Conservation (phyloP, 1,140 invertebrate genomes). For the Trachymyrmex cornetzi region DNA sequence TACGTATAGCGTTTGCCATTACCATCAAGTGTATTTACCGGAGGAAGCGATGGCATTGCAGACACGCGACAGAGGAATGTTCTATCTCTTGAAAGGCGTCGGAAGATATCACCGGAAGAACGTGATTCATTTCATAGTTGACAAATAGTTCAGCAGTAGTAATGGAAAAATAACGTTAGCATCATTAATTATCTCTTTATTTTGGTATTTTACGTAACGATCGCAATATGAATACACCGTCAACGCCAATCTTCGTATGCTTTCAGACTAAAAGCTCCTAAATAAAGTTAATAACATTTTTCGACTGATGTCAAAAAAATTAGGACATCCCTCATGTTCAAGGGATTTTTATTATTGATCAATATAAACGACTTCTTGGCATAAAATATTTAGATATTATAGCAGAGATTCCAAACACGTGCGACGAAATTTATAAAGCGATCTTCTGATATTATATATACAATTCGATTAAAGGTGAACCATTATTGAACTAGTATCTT, state of each 20-base stretch:
- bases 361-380: not conserved
- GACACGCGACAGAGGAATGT: not conserved
- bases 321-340: not conserved
- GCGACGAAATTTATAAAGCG: constrained; percentile 9
- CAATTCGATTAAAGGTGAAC: constrained; percentile 13
- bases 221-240: not conserved
- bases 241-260: not conserved
- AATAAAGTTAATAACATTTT: constrained; percentile 23
- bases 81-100: not conserved
- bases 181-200: not conserved
- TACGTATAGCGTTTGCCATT: constrained; percentile 13
- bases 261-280: constrained; percentile 26
- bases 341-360: constrained; percentile 30
- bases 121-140: constrained; percentile 64
- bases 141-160: not conserved
- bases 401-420: constrained; percentile 14
- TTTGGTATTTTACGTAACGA: not conserved
- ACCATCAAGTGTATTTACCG: constrained; percentile 70
- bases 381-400: not conserved
- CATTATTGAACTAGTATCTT: not conserved
- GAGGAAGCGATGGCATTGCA: constrained; percentile 30
- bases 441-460: not conserved
- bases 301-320: not conserved
- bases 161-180: constrained; percentile 1
- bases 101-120: constrained; percentile 16